These are phyloP conservation scores for Halictus ligatus DNA, from an alignment of 2,888 invertebrate species.

Conservation along the genomic window DNA sequence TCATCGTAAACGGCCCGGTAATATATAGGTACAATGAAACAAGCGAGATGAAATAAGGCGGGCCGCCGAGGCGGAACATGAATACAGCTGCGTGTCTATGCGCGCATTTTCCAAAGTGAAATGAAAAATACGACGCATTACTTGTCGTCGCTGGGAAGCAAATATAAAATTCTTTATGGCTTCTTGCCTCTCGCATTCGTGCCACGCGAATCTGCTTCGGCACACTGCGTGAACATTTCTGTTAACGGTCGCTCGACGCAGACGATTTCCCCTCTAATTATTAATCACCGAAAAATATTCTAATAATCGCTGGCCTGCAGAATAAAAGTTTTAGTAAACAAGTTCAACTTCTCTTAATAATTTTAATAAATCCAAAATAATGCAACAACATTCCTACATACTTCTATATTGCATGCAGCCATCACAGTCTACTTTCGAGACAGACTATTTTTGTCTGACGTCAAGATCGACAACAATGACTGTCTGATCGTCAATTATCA, in stretches of 20 bases:
- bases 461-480: neutral
- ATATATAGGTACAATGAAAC: conserved; percentile 59
- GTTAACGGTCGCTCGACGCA: conserved; percentile 22
- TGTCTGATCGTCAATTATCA: too few relatives aligned
- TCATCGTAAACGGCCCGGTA: conserved; percentile 48
- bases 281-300: too few relatives aligned
- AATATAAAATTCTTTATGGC: conserved; percentile 59
- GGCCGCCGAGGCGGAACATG: conserved; percentile 46
- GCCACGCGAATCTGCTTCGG: conserved; percentile 27
- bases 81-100: conserved; percentile 53
- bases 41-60: conserved; percentile 55
- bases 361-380: too few relatives aligned
- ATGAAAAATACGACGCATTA: conserved; percentile 60
- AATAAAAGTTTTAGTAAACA: too few relatives aligned
- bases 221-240: conserved; percentile 34
- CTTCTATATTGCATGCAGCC: too few relatives aligned
- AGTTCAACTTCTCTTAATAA: too few relatives aligned
- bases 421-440: neutral
- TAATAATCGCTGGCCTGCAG: too few relatives aligned
- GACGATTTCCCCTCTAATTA: too few relatives aligned
- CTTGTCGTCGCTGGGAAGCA: conserved; percentile 48
- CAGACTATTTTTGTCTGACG: neutral
- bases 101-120: conserved; percentile 48
- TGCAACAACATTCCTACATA: too few relatives aligned
- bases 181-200: conserved; percentile 21